Evolutionary conservation across 2,888 invertebrate species (phyloP), one percentile per base, ranked within the genome.

Genomic region (Leptinotarsa rubiginosa): DNA sequence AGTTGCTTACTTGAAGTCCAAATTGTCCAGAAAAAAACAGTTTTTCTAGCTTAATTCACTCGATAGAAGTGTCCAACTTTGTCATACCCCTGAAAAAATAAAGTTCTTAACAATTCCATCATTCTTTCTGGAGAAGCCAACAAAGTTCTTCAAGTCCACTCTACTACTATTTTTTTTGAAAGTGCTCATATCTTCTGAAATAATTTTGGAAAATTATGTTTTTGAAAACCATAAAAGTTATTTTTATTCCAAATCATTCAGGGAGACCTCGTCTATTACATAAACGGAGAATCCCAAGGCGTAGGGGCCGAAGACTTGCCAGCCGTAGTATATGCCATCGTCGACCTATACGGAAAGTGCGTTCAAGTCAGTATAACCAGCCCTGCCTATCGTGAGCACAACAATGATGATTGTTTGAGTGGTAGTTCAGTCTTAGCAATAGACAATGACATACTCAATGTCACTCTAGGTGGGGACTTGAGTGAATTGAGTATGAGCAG

Each of bases 241-340:
- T 41, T 41, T 10, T 3, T 12, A 3, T 41, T 41, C 41, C 7
- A 41, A 10, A 41, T 41, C 41, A 41, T 79, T 65, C 75, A 95
- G 92, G 94, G 94, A 12, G 96, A 96, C 83, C 89, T 98, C 75
- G 91, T 96, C 84, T 97, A 97, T 87, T 97, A 93, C 86, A 91
- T 97, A 20, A 97, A 97, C 87, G 96, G 96, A 1, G 91, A 93
- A 81, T 94, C 96, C 25, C 95, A 97, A 86, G 97, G 97, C 0
- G 90, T 96, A 52, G 97, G 97, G 3, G 96, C 95, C 0, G 91
- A 90, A 80, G 93, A 77, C 59, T 89, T 97, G 80, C 97, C 97
- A 0, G 85, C 90, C 22, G 90, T 91, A 73, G 90, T 96, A 12
- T 95, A 91, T 89, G 95, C 93, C 47, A 91, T 96, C 54, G 91